Evolutionary conservation across 2,113 vertebrate species (phyloP), one percentile per base, ranked within the genome.

Genomic region (Conger conger): DNA sequence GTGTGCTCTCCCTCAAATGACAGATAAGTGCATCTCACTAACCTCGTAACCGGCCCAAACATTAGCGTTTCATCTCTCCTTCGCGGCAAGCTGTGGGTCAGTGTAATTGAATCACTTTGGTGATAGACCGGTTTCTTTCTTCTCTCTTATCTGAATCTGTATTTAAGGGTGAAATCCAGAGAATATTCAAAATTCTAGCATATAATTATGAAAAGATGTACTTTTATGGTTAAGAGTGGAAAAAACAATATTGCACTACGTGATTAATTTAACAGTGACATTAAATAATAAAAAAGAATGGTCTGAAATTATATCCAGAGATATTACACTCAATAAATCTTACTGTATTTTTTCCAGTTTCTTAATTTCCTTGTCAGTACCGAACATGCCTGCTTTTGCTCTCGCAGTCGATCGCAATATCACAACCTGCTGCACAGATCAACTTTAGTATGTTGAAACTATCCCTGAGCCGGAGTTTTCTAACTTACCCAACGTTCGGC

Each of bases 21-120:
- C 83, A 79, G 83, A 57, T 54, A 84, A 79, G 36, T 57, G n/a
- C 68, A 73, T 73, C 27, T 73, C n/a, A 6, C 68, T 73, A 73
- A 73, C 68, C 68, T 73, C 33, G 68, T 73, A 73, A 73, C 60
- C 60, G 27, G 23, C 23, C 23, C 60, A 68, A 30, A 68, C 23
- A n/a, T 68, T 68, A 68, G 20, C 27, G 27, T 68, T 68, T 68
- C 60, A n/a, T 20, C 60, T 68, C 60, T 68, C 60, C 60, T n/a
- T 2, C 60, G n/a, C 27, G n/a, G 60, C 9, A 68, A 27, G n/a
- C 68, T 30, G 27, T 33, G 27, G 27, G 13, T 73, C 68, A 30
- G 68, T 30, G 9, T 73, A 6, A 73, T 33, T 73, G 11, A 73
- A 30, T 73, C 68, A 33, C n/a, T 33, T 13, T 13, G n/a, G n/a